Evolutionary conservation across 2,797 vertebrate species (phyloP).

Genomic region (Cyclura pinguis): DNA sequence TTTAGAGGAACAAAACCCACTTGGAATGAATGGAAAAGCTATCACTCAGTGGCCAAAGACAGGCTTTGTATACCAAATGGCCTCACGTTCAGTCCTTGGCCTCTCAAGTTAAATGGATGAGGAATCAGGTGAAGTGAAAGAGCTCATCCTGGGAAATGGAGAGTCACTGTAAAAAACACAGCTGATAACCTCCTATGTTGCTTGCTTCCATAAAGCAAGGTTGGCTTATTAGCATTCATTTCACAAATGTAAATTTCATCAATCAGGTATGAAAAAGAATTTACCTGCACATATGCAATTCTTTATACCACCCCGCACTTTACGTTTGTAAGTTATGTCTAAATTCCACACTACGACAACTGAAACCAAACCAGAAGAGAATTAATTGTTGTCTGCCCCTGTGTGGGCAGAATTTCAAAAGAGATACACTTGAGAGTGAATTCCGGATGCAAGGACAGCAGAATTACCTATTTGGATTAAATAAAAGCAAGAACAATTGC

Average conservation of each 20-base stretch:
- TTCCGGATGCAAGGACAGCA: conserved; percentile 8
- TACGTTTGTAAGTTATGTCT: neutral
- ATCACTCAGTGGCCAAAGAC: neutral
- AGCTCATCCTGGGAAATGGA: no score
- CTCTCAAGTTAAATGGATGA: neutral
- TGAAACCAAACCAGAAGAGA: neutral
- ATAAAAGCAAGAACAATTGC: neutral
- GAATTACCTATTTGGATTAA: neutral
- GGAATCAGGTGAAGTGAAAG: neutral
- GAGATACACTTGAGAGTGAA: neutral
- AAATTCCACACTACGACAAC: conserved; percentile 14
- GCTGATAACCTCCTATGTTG: neutral
- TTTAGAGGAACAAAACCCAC: neutral
- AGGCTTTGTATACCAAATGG: neutral
- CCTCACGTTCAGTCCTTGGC: neutral
- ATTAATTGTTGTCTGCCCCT: conserved; percentile 10
- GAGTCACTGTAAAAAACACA: neutral
- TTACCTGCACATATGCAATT: neutral
- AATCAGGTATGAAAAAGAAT: neutral
- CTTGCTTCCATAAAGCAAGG: neutral
- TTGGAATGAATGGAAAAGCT: neutral
- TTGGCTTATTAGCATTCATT: neutral
- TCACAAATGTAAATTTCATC: neutral
- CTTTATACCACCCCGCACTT: no score
- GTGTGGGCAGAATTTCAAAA: neutral